Evolutionary conservation across 2,797 vertebrate species (phyloP).

Genomic region (Fundulus diaphanus): DNA sequence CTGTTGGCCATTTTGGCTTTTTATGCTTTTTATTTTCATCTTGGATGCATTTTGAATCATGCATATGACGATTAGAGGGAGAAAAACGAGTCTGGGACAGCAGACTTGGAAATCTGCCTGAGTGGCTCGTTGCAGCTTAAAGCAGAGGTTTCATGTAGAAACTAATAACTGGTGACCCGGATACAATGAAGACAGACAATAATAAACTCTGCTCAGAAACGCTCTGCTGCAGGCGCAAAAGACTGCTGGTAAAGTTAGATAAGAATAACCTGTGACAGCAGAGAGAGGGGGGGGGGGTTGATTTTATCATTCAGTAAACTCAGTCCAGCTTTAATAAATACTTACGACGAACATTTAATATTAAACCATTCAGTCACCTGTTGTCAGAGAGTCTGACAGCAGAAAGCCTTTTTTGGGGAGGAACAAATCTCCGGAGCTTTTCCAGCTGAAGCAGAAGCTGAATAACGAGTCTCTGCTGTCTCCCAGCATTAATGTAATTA

Average conservation of each 20-base stretch:
- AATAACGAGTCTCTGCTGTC: conserved; percentile 11
- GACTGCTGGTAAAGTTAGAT: conserved; percentile 43
- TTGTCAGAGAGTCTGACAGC: neutral
- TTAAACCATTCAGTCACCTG: neutral
- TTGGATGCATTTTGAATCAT: neutral
- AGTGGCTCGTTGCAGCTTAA: conserved; percentile 21
- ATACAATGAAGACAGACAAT: conserved; percentile 49
- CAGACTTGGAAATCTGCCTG: neutral
- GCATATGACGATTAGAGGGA: conserved; percentile 5
- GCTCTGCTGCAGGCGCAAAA: conserved; percentile 17
- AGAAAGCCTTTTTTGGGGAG: neutral
- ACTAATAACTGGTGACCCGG: conserved; percentile 46
- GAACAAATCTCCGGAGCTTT: conserved; percentile 20
- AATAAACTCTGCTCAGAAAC: conserved; percentile 43
- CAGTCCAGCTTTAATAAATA: neutral
- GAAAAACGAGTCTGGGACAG: conserved; percentile 7
- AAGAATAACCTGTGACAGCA: conserved; percentile 18
- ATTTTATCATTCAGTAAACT: neutral
- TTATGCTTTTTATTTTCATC: neutral
- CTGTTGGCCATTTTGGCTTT: too few species aligned
- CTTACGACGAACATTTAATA: neutral
- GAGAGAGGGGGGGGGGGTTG: neutral
- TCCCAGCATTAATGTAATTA: conserved; percentile 20
- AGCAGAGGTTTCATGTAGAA: conserved; percentile 41
- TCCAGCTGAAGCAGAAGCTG: conserved; percentile 9